Evolutionary conservation across 2,797 vertebrate genomes (phyloP), one percentile per base, ranked within the genome.

Genomic region (Psittacula echo): DNA sequence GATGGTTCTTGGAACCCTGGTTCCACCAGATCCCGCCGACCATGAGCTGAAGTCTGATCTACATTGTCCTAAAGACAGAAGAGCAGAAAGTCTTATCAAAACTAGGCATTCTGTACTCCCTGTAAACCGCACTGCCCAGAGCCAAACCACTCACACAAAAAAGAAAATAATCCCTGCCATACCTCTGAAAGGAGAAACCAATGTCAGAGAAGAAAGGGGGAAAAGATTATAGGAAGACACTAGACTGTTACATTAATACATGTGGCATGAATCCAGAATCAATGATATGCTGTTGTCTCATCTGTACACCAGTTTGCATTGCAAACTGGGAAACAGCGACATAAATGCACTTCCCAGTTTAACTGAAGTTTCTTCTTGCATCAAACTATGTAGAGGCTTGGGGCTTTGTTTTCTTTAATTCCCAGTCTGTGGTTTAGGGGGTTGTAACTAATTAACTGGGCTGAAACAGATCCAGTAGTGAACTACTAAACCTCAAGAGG

Each of bases 1-100:
- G 98, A 94, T 29, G 98, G 97, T 66, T 98, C 98, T 93, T 98
- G 98, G 97, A 99, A 98, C 96, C 97, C 96, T 1, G 98, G 97
- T 95, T 98, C 98, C 90, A 98, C 98, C 84, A 98, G 97, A 92
- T 98, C 98, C 60, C 98, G 93, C 18, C 98, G 98, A 95, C 98
- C 97, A 93, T 98, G 98, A 96, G 97, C 97, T 21, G 98, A 96
- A 56, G 98, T 97, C 95, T 98, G 98, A 96, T 99, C 99, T 96
- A 98, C 98, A 92, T 98, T 98, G 97, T 99, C 99, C 98, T 99
- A 98, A 96, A 98, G 97, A 97, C 44, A 95, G 75, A 97, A 96
- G 9, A 93, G 34, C 23, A 93, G 68, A 94, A 24, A 80, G 78
- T 51, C 22, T 62, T 17, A 77, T 44, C 65, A 90, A 96, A 73